Base-by-base conservation (phyloP, 2,113 vertebrate genomes). In the Mesitornis unicolor region DNA sequence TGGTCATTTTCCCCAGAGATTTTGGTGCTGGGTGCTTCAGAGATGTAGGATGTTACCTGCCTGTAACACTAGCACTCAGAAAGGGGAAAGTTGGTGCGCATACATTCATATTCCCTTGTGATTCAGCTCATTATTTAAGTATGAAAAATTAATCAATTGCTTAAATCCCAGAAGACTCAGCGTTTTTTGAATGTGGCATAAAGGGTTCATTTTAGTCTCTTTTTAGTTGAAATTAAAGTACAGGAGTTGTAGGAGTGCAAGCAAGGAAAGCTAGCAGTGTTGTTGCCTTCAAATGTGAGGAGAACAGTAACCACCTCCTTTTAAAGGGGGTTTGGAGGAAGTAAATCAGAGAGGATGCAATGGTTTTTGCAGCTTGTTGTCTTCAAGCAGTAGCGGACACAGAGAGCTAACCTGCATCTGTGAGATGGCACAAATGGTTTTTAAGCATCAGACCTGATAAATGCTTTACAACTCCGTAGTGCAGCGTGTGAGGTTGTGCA, bases 81-180 rank as follows among this genome's bases (percentile, higher is more conserved):
- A 63, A 13, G 2, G 0, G 17, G 42, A 56, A n/a, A 22, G 9
- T 17, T 48, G 28, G 22, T 24, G 3, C 2, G n/a, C 9, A 0
- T 16, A 12, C 24, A 0, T 16, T 53, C 10, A 0, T 15, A 11
- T 42, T 93, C 59, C 75, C 67, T 26, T 0, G 22, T 11, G 71
- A 19, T 70, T 81, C 33, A 22, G 18, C 42, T 86, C 65, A 3
- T 60, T 93, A 73, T 6, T 93, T 87, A 90, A 95, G 61, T 57
- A 10, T 1, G 74, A 76, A 87, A 69, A 60, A 61, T 35, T 25
- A 64, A 78, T 84, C 53, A 56, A 0, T 60, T 75, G 17, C 29
- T 13, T 50, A n/a, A 83, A 65, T 83, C 87, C 38, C 45, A 18
- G 33, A n/a, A 59, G 87, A 29, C 42, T 76, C 17, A 1, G 5